Evolutionary conservation across 2,113 vertebrate genomes (phyloP), one percentile per base, ranked within the genome.

Genomic region (Nymphicus hollandicus): DNA sequence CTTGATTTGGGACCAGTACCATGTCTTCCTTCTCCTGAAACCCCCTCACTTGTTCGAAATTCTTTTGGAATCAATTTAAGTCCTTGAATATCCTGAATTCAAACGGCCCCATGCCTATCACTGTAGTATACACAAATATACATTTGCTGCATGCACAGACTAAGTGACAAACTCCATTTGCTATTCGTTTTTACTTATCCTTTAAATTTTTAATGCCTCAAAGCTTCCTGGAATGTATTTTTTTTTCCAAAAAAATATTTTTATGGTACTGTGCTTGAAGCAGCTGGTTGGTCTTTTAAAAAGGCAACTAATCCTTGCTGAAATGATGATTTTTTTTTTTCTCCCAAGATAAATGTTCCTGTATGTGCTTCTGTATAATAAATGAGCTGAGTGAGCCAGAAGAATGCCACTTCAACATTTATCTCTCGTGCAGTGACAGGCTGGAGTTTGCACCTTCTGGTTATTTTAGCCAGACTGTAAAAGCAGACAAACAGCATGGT

Each of bases 191-290:
- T 89, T 66, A 83, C 8, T 85, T 41, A 80, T 47, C 22, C 60
- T 88, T 90, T 56, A 50, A 10, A 65, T 68, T 69, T 86, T 76
- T 81, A 33, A 74, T 74, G 69, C 47, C 50, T 90, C 73, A 91
- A 50, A 82, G 25, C 39, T 78, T 63, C n/a, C 27, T 92, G 43
- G 49, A 84, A 68, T 64, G 43, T 33, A 2, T 11, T 53, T 44
- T 46, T 52, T 69, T 37, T 31, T 18, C 77, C n/a, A 14, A 39
- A 72, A 89, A 33, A 76, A 86, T 7, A 56, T 79, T 79, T 89
- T 94, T 91, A 85, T 43, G 69, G 61, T 47, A 68, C 13, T 77
- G 37, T 52, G 69, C 22, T 74, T 84, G n/a, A 94, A 88, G 76
- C 82, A 93, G 86, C 86, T 81, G 50, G 35, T 64, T 0, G 0